Evolutionary conservation across 2,113 vertebrate species (phyloP).

Genomic region (Agelaius tricolor): DNA sequence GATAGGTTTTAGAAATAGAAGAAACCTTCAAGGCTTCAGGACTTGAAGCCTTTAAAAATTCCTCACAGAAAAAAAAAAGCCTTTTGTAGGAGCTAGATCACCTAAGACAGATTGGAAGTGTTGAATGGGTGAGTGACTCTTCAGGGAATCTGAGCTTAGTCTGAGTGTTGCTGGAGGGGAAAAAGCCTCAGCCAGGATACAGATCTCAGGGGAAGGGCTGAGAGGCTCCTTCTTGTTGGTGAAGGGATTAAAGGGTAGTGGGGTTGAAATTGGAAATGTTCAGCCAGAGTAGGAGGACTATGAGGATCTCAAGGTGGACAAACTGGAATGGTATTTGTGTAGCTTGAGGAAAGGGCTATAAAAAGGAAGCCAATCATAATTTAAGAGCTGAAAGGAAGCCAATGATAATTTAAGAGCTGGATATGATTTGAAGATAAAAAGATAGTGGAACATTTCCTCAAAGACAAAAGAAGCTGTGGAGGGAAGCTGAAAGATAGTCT

Average conservation of each 20-base stretch:
- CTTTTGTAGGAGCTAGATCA: neutral
- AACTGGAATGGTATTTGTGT: neutral
- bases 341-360: neutral
- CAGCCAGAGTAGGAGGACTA: neutral
- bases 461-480: neutral
- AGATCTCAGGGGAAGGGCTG: neutral
- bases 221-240: neutral
- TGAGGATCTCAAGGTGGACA: neutral
- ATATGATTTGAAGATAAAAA: conserved; percentile 17
- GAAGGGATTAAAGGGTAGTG: neutral
- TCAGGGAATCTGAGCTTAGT: neutral
- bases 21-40: neutral
- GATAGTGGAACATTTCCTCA: neutral
- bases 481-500: neutral
- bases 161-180: neutral
- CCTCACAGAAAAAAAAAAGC: neutral
- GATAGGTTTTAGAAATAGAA: neutral
- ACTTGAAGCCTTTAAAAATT: neutral
- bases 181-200: neutral
- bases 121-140: neutral
- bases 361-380: neutral
- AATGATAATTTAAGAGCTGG: neutral
- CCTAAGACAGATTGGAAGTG: neutral
- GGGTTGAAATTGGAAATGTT: neutral
- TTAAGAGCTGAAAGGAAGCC: neutral